phyloP scores from a whole-genome alignment of 2,113 vertebrate species.

The Hystrix brachyura region DNA sequence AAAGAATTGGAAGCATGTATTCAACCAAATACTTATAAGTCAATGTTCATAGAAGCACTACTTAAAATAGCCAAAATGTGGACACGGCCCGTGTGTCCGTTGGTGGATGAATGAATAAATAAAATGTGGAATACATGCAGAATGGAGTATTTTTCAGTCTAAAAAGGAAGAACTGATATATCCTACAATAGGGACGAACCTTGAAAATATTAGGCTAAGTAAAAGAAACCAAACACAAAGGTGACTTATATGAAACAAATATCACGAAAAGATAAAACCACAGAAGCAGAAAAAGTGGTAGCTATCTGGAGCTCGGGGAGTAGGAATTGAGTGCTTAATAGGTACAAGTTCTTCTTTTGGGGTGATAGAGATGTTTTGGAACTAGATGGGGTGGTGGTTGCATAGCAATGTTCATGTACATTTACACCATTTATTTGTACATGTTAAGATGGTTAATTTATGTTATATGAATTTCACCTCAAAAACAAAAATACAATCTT shows the following conservation, averaged over 20 bases:
- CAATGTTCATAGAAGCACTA: neutral
- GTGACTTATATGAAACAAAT: neutral
- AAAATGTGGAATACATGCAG: neutral
- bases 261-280: neutral
- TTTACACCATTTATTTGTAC: neutral
- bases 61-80: neutral
- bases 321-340: neutral
- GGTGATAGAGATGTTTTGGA: neutral
- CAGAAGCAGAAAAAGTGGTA: neutral
- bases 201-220: neutral
- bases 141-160: neutral
- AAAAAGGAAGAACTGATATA: neutral
- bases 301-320: neutral
- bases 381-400: neutral
- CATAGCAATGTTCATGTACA: neutral
- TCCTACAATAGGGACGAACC: neutral
- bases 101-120: neutral
- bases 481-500: neutral
- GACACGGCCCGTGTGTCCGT: no score
- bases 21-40: neutral
- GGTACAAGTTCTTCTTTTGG: neutral
- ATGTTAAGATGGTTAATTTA: neutral
- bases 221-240: neutral
- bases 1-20: neutral
- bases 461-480: neutral